phyloP scores from a whole-genome alignment of 2,888 invertebrate species.

The Busseola fusca region DNA sequence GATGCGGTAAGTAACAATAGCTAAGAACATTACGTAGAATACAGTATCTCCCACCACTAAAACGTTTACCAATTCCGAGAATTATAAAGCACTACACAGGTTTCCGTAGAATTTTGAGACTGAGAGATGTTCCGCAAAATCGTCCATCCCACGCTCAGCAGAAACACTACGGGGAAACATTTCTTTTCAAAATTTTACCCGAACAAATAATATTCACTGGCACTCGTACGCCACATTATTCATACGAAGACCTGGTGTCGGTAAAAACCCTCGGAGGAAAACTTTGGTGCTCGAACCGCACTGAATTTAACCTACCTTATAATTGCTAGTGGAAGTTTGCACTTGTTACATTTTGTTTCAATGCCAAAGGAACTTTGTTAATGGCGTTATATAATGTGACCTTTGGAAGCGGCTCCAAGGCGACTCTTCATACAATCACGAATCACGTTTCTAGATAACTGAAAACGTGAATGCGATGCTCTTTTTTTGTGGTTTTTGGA shows the following conservation, averaged over 20 bases:
- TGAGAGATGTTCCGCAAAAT: slow-evolving; percentile 47
- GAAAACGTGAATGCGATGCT: slow-evolving; percentile 53
- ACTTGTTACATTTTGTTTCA: slow-evolving; percentile 63
- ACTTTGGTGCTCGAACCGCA: slow-evolving; percentile 47
- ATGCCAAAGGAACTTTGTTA: slow-evolving; percentile 63
- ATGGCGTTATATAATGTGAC: slow-evolving; percentile 63
- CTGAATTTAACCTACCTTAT: slow-evolving; percentile 59
- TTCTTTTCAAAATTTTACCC: slow-evolving; percentile 57
- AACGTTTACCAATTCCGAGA: slow-evolving; percentile 13
- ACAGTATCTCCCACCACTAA: background rate
- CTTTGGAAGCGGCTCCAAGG: slow-evolving; percentile 53
- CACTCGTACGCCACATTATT: slow-evolving; percentile 70
- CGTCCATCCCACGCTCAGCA: slow-evolving; percentile 42
- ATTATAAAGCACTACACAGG: slow-evolving; percentile 9
- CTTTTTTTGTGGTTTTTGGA: slow-evolving; percentile 40
- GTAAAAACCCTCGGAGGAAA: slow-evolving; percentile 59
- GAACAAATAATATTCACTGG: slow-evolving; percentile 63
- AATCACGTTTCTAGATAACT: slow-evolving; percentile 59
- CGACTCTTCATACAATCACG: slow-evolving; percentile 52
- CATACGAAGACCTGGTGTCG: slow-evolving; percentile 66
- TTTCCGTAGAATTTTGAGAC: slow-evolving; percentile 33
- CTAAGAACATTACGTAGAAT: slow-evolving; percentile 6
- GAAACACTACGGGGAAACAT: slow-evolving; percentile 51
- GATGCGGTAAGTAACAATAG: slow-evolving; percentile 15
- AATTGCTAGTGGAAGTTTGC: slow-evolving; percentile 57